A percentile compares a stretch with the other conserved stretches of the same genome.
Conservation (phyloP, 2,797 vertebrate genomes). For the Sarcoramphus papa region DNA sequence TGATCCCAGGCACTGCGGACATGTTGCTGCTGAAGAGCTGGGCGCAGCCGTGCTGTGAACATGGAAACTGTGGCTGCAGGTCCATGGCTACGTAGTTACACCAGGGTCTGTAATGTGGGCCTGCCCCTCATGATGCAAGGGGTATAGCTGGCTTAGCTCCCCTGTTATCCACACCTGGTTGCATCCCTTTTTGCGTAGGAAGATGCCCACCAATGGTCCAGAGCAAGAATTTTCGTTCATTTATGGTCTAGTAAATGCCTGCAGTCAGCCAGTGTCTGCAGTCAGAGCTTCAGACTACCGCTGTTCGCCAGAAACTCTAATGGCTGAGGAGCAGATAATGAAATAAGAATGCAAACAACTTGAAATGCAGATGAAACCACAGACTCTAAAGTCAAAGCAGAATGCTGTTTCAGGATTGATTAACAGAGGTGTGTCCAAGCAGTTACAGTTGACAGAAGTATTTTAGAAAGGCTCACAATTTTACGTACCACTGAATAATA, state of each 20-base stretch:
- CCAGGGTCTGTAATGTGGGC: background rate
- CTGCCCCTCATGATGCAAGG: background rate
- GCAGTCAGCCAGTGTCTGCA: background rate
- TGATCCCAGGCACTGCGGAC: background rate
- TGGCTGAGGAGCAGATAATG: background rate
- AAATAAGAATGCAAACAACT: background rate
- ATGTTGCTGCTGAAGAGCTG: background rate
- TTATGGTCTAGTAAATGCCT: background rate
- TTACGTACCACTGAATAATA: background rate
- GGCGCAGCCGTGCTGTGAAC: background rate
- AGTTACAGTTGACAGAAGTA: background rate
- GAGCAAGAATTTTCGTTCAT: background rate
- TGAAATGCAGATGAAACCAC: background rate
- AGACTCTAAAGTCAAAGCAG: background rate
- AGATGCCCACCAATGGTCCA: background rate
- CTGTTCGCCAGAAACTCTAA: background rate
- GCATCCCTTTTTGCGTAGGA: background rate
- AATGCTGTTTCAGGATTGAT: background rate
- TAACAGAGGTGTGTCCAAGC: background rate
- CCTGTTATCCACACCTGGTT: background rate
- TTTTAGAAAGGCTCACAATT: background rate
- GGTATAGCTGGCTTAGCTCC: background rate
- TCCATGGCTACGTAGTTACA: background rate
- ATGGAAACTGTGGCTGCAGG: background rate
- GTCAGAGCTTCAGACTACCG: background rate